Conservation (phyloP, 2,888 invertebrate genomes). For the Sminthurides aquaticus region DNA sequence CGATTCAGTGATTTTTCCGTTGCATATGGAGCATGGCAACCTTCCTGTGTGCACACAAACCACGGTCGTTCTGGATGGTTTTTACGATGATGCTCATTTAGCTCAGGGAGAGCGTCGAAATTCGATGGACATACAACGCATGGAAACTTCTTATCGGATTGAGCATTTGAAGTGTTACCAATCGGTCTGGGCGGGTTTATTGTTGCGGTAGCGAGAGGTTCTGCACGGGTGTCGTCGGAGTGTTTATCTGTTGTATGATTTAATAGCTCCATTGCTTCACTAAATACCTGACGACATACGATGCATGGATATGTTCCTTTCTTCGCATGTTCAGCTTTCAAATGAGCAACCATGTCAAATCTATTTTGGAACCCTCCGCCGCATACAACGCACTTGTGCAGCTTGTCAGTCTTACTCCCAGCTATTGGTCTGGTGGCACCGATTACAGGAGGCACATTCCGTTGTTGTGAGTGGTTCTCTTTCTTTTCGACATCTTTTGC, state of each 20-base stretch:
- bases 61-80: neutral
- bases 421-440: neutral
- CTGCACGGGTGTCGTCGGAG: neutral
- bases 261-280: neutral
- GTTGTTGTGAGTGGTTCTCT: no score
- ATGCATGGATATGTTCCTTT: slow-evolving; percentile 1
- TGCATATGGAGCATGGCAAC: neutral
- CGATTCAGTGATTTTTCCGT: slow-evolving; percentile 3
- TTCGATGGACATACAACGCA: neutral
- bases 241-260: neutral
- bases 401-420: neutral
- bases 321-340: neutral
- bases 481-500: neutral
- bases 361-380: neutral
- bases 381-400: slow-evolving; percentile 1
- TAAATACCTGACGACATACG: neutral
- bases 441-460: no score
- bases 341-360: neutral
- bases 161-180: neutral
- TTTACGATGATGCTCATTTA: neutral
- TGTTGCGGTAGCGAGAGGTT: neutral
- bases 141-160: neutral
- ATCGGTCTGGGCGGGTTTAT: no score
- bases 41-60: neutral
- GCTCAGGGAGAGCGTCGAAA: neutral